Evolutionary conservation across 2,888 invertebrate genomes (phyloP).

Genomic region (Leucoma salicis): DNA sequence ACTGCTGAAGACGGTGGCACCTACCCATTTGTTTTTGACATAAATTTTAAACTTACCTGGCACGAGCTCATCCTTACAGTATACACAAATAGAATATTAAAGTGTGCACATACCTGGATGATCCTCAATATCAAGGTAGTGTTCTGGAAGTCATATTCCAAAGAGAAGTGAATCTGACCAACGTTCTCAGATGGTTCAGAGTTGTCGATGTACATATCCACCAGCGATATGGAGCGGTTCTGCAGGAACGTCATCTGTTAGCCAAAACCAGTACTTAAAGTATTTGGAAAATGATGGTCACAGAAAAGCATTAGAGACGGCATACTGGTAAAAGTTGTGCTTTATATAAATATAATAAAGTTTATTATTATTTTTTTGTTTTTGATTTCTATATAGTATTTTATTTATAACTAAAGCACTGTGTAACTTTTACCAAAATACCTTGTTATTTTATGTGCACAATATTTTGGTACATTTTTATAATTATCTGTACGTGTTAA

Average conservation of each 20-base stretch:
- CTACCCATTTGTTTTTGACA: too few relatives aligned
- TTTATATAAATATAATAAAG: neutral
- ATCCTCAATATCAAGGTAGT: conserved; percentile 95
- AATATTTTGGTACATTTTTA: too few relatives aligned
- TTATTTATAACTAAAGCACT: neutral
- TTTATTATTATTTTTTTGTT: neutral
- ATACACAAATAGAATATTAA: too few relatives aligned
- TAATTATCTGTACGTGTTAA: neutral
- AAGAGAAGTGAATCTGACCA: conserved; percentile 95
- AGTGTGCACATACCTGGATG: conserved; percentile 93
- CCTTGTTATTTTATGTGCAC: neutral
- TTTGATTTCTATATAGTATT: too few relatives aligned
- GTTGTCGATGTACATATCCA: conserved; percentile 97
- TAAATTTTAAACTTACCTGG: too few relatives aligned
- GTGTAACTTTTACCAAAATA: neutral
- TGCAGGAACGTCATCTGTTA: conserved; percentile 87
- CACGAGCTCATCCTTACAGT: too few relatives aligned
- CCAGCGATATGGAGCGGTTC: conserved; percentile 94
- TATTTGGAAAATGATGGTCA: conserved; percentile 21
- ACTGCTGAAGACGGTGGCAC: too few relatives aligned
- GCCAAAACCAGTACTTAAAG: conserved; percentile 61
- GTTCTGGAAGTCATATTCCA: conserved; percentile 97
- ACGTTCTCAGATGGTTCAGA: conserved; percentile 96
- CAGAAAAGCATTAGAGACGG: conserved; percentile 10
- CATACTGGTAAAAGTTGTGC: conserved; percentile 23